Conservation (phyloP, 2,113 vertebrate genomes). For the Nannobrachium achirus region DNA sequence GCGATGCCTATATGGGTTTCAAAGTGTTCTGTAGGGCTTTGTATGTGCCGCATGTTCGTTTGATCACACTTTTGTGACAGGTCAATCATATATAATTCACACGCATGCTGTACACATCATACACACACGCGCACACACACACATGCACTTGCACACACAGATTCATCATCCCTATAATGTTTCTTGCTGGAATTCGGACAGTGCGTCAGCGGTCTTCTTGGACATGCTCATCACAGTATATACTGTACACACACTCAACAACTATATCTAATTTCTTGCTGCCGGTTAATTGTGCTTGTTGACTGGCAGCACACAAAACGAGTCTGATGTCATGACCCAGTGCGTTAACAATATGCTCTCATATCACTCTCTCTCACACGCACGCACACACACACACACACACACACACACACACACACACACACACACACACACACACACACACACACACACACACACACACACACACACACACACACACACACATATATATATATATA, state of each 20-base stretch:
- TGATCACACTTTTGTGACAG: neutral
- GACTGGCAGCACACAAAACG: no score
- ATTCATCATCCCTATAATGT: neutral
- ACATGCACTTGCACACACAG: neutral
- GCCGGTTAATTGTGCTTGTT: no score
- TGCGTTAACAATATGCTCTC: neutral
- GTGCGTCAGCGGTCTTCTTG: neutral
- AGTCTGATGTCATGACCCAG: neutral
- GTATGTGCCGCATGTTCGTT: neutral
- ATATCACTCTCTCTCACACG: neutral
- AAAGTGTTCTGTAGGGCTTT: no score
- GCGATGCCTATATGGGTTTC: neutral
- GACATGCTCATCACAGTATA: neutral
- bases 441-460: neutral
- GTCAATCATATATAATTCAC: neutral
- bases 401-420: neutral
- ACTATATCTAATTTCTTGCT: no score
- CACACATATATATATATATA: no score
- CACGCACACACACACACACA: neutral
- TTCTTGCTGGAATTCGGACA: neutral
- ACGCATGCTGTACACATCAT: neutral
- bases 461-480: neutral
- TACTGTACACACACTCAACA: neutral
- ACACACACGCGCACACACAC: neutral
- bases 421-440: neutral